Evolutionary conservation across 2,888 invertebrate genomes (phyloP), one percentile per base, ranked within the genome.

Genomic region (Bedellia somnulentella): DNA sequence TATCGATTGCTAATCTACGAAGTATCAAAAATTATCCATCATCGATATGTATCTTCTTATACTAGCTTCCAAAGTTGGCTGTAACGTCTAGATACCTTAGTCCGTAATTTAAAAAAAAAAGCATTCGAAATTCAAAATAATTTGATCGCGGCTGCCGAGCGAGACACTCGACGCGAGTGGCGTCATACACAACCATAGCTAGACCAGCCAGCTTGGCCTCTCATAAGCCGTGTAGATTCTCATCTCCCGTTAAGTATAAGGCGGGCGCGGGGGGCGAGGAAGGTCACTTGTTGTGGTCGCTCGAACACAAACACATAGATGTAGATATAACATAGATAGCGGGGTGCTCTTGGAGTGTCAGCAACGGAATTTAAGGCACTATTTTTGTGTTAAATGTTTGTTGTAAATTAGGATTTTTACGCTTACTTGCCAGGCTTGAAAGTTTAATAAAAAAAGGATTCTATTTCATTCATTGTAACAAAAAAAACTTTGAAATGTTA

Each of bases 241-340:
- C 52, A 48, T 46, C 46, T 47, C 45, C 43, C 35, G 47, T 45
- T 42, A 40, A 46, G 47, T 49, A 43, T 48, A 36, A 42, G 44
- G 38, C 35, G 39, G 34, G 40, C 41, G 58, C 54, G 58, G 58
- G 56, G 52, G 49, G 45, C 39, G 43, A 41, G 51, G 56, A 47
- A 45, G 63, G 39, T 59, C 66, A 55, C 38, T 43, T 38, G 43
- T 41, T 35, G 43, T 62, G 68, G 75, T 40, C 62, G 59, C 47
- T 62, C 67, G 29, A 67, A 60, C 58, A 62, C 66, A 61, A 63
- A 70, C 71, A 73, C 67, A 75, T 71, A 70, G 64, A 61, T 50
- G 47, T 52, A 57, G 46, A 42, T 51, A 47, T 29, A 22, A 57
- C 58, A 52, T 63, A 57, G 55, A 58, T 63, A 61, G 46, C 60